phyloP scores from a whole-genome alignment of 53 echinoderm and acorn worm genomes.

The Echinometra lucunter region DNA sequence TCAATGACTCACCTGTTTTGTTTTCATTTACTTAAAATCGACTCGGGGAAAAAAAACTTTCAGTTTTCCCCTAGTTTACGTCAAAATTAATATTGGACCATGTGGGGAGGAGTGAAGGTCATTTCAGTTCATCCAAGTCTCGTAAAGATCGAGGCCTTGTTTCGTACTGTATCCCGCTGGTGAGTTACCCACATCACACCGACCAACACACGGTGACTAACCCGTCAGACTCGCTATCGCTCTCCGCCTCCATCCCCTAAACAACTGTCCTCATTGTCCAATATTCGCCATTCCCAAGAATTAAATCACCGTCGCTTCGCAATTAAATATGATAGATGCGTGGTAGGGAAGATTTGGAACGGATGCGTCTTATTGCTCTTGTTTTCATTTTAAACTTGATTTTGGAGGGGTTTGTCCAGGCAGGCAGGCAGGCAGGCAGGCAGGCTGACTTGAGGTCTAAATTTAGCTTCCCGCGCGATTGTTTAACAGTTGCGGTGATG shows the following conservation, averaged over 20 bases:
- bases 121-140: conserved; percentile 37
- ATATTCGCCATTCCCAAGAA: conserved; percentile 28
- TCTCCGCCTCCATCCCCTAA: conserved; percentile 25
- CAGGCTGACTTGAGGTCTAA: conserved; percentile 46
- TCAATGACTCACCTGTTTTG: conserved; percentile 43
- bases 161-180: conserved; percentile 30
- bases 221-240: neutral
- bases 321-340: conserved; percentile 39
- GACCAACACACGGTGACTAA: conserved; percentile 33
- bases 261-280: conserved; percentile 58
- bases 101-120: conserved; percentile 43
- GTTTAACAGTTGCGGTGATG: conserved; percentile 56
- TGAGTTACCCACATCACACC: conserved; percentile 27
- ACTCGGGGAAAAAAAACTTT: neutral
- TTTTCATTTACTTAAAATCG: conserved; percentile 39
- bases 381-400: conserved; percentile 23
- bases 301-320: conserved; percentile 35
- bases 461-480: conserved; percentile 36
- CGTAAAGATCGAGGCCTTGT: conserved; percentile 30
- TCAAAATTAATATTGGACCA: conserved; percentile 47
- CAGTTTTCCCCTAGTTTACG: conserved; percentile 31
- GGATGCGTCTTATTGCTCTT: conserved; percentile 44
- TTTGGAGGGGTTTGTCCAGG: neutral
- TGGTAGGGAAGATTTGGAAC: conserved; percentile 28
- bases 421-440: neutral